Percentiles rank a stretch among this genome's conserved stretches.
phyloP scores from a whole-genome alignment of 2,797 vertebrate species.

The Gallinago nigripennis region DNA sequence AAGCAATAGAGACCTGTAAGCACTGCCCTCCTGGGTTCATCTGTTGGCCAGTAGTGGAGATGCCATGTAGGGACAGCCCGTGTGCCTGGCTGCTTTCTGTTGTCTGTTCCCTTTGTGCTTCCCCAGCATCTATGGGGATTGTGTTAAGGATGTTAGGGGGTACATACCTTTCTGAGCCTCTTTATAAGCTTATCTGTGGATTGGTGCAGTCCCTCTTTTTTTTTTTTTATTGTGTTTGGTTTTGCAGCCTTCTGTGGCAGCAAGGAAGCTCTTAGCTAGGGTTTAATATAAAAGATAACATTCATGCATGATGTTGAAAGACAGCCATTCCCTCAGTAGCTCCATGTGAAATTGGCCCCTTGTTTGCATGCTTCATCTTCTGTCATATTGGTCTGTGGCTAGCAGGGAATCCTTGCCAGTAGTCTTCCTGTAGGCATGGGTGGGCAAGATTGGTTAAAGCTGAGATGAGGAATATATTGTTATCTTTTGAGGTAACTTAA shows the following conservation, averaged over 20 bases:
- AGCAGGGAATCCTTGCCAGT: background rate
- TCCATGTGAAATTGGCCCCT: background rate
- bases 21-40: background rate
- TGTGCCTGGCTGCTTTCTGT: background rate
- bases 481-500: background rate
- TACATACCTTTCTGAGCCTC: background rate
- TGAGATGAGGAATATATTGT: background rate
- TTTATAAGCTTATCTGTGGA: background rate
- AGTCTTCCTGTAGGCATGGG: background rate
- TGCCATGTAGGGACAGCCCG: background rate
- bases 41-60: background rate
- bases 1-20: rapidly evolving
- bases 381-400: background rate
- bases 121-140: background rate
- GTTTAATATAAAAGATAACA: background rate
- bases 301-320: rapidly evolving
- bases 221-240: background rate
- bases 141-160: background rate
- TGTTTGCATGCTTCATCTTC: background rate
- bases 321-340: background rate
- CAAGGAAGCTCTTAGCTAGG: background rate
- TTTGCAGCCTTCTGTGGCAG: background rate
- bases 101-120: background rate
- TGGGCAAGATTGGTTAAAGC: background rate
- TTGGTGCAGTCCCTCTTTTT: background rate